A percentile compares a stretch with the other conserved stretches of the same genome.
These are phyloP conservation scores for Coenonympha arcania DNA, from an alignment of 2,888 invertebrate species.

Conservation along the genomic window DNA sequence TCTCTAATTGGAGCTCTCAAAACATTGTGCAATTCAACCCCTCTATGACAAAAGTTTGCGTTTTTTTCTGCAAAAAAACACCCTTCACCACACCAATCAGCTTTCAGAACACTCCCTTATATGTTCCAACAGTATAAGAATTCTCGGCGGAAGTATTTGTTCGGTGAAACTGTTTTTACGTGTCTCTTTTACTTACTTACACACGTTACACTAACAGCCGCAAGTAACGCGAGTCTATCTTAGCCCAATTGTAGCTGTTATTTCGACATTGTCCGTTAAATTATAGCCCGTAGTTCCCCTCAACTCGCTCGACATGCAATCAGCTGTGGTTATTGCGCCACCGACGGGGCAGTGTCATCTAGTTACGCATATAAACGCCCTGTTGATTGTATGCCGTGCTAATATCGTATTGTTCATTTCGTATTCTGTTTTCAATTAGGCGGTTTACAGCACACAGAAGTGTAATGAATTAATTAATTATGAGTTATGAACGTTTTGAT, in stretches of 20 bases:
- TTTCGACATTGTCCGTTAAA: conserved; percentile 23
- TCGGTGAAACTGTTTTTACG: no score
- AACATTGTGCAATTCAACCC: no score
- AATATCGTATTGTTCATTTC: conserved; percentile 29
- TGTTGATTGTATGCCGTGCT: conserved; percentile 29
- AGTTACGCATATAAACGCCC: conserved; percentile 33
- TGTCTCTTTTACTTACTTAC: no score
- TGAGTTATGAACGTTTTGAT: conserved; percentile 17
- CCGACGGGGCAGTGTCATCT: conserved; percentile 40
- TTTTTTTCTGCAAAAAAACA: no score
- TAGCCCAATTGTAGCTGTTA: conserved; percentile 3
- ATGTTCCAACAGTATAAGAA: no score
- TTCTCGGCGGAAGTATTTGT: no score
- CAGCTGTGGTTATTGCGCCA: conserved; percentile 55
- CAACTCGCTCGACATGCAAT: conserved; percentile 35
- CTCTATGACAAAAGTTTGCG: no score
- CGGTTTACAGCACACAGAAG: conserved; percentile 19
- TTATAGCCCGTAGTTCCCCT: conserved; percentile 20
- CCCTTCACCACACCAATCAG: no score
- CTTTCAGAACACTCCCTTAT: no score
- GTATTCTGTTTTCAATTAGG: conserved; percentile 28
- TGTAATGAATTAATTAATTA: conserved; percentile 23
- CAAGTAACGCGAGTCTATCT: no score
- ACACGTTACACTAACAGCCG: no score
- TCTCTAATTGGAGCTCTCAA: no score